Conservation (phyloP, 2,113 vertebrate species). For the Turdus rufiventris region DNA sequence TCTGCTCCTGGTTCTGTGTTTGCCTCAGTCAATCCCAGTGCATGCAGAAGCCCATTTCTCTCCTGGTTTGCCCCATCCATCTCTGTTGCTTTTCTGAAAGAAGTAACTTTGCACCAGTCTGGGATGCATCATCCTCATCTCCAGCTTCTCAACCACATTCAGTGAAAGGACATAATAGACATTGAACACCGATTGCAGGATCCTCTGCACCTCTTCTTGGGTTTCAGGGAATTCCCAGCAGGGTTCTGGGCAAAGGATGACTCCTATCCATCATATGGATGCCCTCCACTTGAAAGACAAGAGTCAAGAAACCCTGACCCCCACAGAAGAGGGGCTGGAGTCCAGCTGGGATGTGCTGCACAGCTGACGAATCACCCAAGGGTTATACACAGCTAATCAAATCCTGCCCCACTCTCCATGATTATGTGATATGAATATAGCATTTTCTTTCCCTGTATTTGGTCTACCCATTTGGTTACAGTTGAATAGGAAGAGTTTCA, state of each 20-base stretch:
- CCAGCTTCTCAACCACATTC: rapidly evolving
- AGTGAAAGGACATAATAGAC: background rate
- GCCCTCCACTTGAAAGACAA: background rate
- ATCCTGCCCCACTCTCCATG: background rate
- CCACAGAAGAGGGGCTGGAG: background rate
- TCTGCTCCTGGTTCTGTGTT: rapidly evolving
- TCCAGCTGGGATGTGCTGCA: background rate
- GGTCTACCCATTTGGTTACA: background rate
- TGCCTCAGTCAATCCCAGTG: background rate
- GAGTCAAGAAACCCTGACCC: rapidly evolving
- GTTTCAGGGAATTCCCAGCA: background rate
- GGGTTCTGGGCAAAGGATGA: background rate
- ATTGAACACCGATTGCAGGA: rapidly evolving
- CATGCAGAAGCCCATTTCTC: background rate
- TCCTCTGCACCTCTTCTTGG: background rate
- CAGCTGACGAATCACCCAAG: rapidly evolving
- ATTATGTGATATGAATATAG: background rate
- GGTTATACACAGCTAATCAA: background rate
- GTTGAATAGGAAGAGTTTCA: background rate
- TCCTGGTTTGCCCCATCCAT: rapidly evolving
- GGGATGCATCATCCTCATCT: background rate
- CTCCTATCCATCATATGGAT: background rate
- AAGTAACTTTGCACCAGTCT: background rate
- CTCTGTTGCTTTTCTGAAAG: background rate
- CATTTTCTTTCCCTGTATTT: background rate